Evolutionary conservation across 2,113 vertebrate genomes (phyloP).

Genomic region (Myanophis thanlyinensis): DNA sequence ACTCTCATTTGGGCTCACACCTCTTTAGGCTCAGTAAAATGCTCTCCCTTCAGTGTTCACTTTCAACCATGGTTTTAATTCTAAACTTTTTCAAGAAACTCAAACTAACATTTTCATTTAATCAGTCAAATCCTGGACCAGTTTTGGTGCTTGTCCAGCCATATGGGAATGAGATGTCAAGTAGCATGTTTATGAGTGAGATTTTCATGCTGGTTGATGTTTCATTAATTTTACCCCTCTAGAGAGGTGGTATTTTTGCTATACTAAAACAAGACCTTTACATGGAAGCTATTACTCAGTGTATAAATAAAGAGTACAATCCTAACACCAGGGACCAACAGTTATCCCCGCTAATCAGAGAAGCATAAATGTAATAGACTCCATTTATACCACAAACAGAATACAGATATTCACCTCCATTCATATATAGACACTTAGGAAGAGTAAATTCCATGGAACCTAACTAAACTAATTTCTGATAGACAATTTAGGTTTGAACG

Average conservation of each 20-base stretch:
- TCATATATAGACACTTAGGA: background rate
- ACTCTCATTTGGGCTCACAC: background rate
- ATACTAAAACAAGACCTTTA: rapidly evolving
- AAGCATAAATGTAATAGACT: background rate
- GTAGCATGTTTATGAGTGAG: conserved; percentile 16
- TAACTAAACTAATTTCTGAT: background rate
- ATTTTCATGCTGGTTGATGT: conserved; percentile 67
- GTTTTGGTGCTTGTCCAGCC: conserved; percentile 35
- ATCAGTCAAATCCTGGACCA: conserved; percentile 1
- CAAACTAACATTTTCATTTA: background rate
- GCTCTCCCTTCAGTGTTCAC: background rate
- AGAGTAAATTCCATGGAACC: background rate
- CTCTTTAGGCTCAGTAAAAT: background rate
- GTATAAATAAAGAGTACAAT: background rate
- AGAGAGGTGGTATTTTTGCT: background rate
- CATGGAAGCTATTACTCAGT: rapidly evolving
- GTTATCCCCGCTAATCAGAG: background rate
- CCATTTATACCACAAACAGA: background rate
- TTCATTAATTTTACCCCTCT: conserved; percentile 32
- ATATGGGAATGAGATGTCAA: conserved; percentile 47
- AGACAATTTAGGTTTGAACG: background rate
- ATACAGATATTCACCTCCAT: background rate
- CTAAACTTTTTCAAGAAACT: conserved; percentile 21
- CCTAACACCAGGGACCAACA: rapidly evolving
- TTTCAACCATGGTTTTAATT: no score